Evolutionary conservation across 2,113 vertebrate species (phyloP).

Genomic region (Chelonoidis abingdonii): DNA sequence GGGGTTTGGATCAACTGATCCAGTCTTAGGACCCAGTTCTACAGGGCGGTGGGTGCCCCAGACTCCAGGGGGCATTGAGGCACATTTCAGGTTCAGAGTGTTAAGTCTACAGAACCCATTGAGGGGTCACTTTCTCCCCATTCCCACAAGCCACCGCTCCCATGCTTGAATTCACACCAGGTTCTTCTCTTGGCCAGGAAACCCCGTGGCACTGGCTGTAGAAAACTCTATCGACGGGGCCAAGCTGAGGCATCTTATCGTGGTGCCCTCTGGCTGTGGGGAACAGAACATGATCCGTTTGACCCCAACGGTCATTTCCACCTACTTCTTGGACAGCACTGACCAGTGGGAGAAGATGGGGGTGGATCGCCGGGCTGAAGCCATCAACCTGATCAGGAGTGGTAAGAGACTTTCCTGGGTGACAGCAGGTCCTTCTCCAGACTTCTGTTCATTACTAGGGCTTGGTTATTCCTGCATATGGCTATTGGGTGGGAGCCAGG

Average conservation of each 20-base stretch:
- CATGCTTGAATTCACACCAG: neutral
- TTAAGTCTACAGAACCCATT: neutral
- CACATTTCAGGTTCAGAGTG: neutral
- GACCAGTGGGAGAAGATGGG: slow-evolving; percentile 83
- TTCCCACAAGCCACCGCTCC: neutral
- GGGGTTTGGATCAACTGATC: neutral
- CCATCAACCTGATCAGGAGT: slow-evolving; percentile 80
- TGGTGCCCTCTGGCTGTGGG: slow-evolving; percentile 85
- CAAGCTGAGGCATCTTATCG: slow-evolving; percentile 78
- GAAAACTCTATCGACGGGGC: slow-evolving; percentile 67
- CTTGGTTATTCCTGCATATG: neutral
- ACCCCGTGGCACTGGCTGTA: slow-evolving; percentile 41
- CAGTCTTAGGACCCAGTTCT: neutral
- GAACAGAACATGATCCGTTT: slow-evolving; percentile 89
- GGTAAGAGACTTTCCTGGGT: slow-evolving; percentile 61
- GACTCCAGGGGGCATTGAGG: neutral
- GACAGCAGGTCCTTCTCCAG: neutral
- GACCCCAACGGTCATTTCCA: slow-evolving; percentile 84
- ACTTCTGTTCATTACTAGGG: neutral
- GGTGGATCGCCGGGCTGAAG: slow-evolving; percentile 65
- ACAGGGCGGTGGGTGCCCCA: neutral
- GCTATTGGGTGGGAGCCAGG: neutral
- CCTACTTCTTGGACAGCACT: slow-evolving; percentile 83
- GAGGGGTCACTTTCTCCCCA: neutral
- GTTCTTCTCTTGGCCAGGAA: slow-evolving; percentile 36